Conservation (phyloP, 2,113 vertebrate genomes). For the Malaclemys terrapin region DNA sequence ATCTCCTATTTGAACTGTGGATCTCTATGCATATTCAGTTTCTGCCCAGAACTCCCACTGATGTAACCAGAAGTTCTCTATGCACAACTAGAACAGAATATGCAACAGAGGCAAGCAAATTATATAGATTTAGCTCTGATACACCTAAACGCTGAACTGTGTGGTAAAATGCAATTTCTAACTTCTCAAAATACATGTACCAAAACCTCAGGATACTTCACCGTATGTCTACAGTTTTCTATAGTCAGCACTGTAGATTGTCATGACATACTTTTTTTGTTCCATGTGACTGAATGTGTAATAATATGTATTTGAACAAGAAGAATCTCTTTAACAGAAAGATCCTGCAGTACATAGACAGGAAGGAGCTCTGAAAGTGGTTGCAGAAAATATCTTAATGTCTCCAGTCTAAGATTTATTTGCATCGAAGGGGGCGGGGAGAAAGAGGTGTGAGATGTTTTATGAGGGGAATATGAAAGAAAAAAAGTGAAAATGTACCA, state of each 20-base stretch:
- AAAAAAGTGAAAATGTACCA: not conserved
- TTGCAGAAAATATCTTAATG: not conserved
- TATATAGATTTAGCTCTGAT: not conserved
- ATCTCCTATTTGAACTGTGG: not conserved
- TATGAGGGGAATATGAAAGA: not conserved
- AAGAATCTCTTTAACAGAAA: not conserved
- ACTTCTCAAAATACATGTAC: not conserved
- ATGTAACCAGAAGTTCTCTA: not conserved
- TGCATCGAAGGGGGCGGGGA: not conserved
- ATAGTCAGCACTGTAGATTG: not conserved
- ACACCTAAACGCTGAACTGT: not conserved
- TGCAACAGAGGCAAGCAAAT: not conserved
- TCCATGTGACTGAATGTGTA: not conserved
- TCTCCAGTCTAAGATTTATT: slow-evolving; percentile 24
- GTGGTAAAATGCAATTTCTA: not conserved
- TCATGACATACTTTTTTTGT: not conserved
- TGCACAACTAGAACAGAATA: not conserved
- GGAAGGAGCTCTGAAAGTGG: not conserved
- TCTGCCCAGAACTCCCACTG: not conserved
- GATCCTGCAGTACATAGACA: not conserved
- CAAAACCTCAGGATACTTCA: not conserved
- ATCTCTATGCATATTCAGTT: not conserved
- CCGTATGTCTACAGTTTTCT: not conserved
- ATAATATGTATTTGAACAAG: not conserved
- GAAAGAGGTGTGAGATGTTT: not conserved